Conservation (phyloP, 2,888 invertebrate species). For the Camponotus fellah region DNA sequence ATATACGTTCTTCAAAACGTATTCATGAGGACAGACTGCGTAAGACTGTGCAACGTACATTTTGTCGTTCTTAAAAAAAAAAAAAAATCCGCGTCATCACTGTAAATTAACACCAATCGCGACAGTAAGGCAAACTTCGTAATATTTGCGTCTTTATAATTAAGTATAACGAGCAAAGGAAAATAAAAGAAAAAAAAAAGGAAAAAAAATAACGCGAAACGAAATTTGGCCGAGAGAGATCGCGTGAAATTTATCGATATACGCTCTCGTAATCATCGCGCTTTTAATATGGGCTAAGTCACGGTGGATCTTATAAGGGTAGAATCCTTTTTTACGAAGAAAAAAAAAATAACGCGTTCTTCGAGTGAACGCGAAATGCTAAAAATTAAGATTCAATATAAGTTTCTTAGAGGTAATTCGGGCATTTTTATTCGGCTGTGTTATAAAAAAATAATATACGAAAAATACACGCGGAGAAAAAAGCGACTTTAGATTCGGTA, state of each 20-base stretch:
- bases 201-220: constrained; percentile 21
- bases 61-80: constrained; percentile 12
- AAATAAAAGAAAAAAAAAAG: neutral
- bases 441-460: constrained; percentile 72
- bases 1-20: constrained; percentile 12
- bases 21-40: constrained; percentile 24
- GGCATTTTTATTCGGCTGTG: constrained; percentile 86
- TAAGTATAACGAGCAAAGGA: constrained; percentile 17
- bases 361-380: constrained; percentile 46
- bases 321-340: constrained; percentile 64
- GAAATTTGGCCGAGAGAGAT: constrained; percentile 38
- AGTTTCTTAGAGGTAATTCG: constrained; percentile 73
- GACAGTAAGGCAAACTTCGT: constrained; percentile 41
- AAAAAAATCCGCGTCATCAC: constrained; percentile 23
- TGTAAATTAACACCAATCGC: constrained; percentile 57
- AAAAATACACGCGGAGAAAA: constrained; percentile 53
- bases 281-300: constrained; percentile 62
- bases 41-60: constrained; percentile 50
- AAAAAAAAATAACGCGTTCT: constrained; percentile 30
- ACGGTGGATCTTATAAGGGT: constrained; percentile 67
- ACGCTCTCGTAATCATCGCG: constrained; percentile 38
- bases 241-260: constrained; percentile 41
- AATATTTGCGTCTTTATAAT: constrained; percentile 31
- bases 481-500: constrained; percentile 79
- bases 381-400: constrained; percentile 69